A percentile compares a stretch with the other conserved stretches of the same genome.
These are phyloP conservation scores for Oceanodroma leucorhoa DNA, from an alignment of 2,797 vertebrate genomes.

Conservation along the genomic window DNA sequence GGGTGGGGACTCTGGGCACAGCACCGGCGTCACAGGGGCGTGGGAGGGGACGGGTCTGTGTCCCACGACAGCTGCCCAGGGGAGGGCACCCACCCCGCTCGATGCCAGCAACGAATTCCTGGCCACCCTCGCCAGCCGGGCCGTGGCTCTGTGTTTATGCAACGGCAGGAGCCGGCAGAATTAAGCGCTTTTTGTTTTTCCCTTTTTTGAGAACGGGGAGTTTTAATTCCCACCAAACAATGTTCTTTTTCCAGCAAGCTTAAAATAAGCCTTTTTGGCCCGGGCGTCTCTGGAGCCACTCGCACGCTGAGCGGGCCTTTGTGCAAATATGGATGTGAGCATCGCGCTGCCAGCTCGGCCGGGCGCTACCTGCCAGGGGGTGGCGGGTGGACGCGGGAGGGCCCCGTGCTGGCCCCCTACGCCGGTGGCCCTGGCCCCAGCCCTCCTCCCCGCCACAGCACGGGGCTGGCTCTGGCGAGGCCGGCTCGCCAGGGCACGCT, in stretches of 20 bases:
- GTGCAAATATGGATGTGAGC: slow-evolving; percentile 81
- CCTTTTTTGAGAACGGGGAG: slow-evolving; percentile 77
- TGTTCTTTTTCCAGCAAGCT: slow-evolving; percentile 74
- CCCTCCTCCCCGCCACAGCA: accelerated
- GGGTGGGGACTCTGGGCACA: not conserved
- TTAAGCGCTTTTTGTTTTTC: slow-evolving; percentile 60
- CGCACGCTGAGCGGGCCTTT: slow-evolving; percentile 52
- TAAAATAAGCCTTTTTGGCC: slow-evolving; percentile 80
- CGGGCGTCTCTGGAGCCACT: not conserved
- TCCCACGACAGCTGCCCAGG: not conserved
- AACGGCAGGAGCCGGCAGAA: slow-evolving; percentile 27
- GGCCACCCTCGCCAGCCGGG: not conserved
- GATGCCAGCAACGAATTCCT: not conserved
- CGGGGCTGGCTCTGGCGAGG: not conserved
- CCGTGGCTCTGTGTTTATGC: slow-evolving; percentile 15
- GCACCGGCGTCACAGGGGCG: accelerated
- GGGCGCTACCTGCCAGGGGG: slow-evolving; percentile 24
- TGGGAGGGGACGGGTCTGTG: not conserved
- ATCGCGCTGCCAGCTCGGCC: not conserved
- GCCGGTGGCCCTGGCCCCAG: not conserved
- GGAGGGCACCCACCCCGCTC: not conserved
- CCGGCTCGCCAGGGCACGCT: not conserved
- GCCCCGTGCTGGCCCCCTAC: not conserved
- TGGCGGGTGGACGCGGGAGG: not conserved
- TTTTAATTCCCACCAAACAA: slow-evolving; percentile 76